Conservation (phyloP, 2,113 vertebrate species). For the Perca flavescens region DNA sequence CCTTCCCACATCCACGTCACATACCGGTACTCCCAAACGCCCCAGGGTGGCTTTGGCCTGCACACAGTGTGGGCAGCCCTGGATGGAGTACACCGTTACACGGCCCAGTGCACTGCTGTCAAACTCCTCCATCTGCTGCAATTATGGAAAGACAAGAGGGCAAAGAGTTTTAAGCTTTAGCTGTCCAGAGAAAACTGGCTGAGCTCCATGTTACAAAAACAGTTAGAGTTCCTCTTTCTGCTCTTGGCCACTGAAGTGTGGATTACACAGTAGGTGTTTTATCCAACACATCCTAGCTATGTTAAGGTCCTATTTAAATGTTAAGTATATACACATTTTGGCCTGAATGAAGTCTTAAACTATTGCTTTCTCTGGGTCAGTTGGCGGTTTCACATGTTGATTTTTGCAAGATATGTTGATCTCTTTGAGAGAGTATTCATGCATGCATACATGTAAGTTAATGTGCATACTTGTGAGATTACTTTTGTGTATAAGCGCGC, state of each 20-base stretch:
- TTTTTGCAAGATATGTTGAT: neutral
- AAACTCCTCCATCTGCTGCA: conserved; percentile 74
- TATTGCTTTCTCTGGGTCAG: neutral
- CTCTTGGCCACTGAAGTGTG: neutral
- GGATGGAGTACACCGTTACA: conserved; percentile 84
- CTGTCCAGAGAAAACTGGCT: neutral
- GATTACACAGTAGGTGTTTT: neutral
- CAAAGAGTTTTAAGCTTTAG: neutral
- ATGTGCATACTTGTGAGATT: too few relatives aligned
- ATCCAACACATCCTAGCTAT: neutral
- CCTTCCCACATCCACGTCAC: conserved; percentile 78
- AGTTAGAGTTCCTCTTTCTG: neutral
- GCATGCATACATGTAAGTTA: neutral
- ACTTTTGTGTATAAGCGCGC: neutral
- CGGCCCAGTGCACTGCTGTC: conserved; percentile 64
- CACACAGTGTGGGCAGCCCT: conserved; percentile 83
- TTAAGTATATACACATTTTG: neutral
- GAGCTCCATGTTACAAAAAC: neutral
- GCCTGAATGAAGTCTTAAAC: neutral
- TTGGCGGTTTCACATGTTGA: neutral
- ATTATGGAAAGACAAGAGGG: conserved; percentile 10
- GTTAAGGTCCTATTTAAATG: neutral
- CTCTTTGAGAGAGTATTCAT: neutral
- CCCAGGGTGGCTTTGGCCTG: conserved; percentile 80
- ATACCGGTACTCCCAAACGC: conserved; percentile 74